Base-by-base conservation (phyloP, 1,140 invertebrate species). In the Eciton burchellii region DNA sequence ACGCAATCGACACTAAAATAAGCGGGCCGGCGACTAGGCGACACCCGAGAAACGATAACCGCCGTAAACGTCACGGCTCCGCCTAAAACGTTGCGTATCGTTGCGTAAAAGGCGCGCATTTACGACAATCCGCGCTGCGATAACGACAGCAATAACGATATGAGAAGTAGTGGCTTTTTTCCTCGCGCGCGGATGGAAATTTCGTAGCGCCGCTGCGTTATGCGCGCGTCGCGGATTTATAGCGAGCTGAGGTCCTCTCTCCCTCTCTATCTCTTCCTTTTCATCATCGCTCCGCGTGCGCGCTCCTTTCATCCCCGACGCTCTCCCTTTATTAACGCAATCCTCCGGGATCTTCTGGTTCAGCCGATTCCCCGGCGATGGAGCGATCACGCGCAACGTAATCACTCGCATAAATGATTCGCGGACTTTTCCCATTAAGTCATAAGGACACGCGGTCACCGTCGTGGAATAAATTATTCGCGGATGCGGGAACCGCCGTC, bases 71-170 rank as follows among this genome's bases (percentile, higher is more conserved):
- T 56, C 29, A 81, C 19, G 52, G 73, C 47, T 54, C 59, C 45
- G 56, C 43, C 82, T 65, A 81, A 83, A 83, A 83, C 43, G 62
- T 62, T 77, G 81, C 54, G 21, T 83, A 83, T 68, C 68, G 82
- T 52, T 45, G 56, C 14, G 14, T 29, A n/a, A n/a, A n/a, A n/a
- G n/a, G n/a, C n/a, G 26, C 19, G 74, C 47, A 16, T 74, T 74
- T 74, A 63, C 26, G 12, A 12, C 19, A 3, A 41, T 26, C 19
- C 12, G 52, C 68, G 9, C 14, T 63, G 70, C 70, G 59, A 72
- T 54, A 63, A 63, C 57, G 59, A n/a, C 14, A 63, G 60, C 72
- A n/a, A 63, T 63, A 63, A 76, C 45, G 72, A 76, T n/a, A 49
- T 60, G 41, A 76, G 49, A 60, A 76, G 35, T 35, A 56, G 24